phyloP scores from a whole-genome alignment of 2,113 vertebrate genomes.

The western clawed frog (Xenopus tropicalis) region UCB_Xtro_10.0 CM004443.2:49464001-49464500 shows the following conservation, averaged over 20 bases:
- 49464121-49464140: neutral
- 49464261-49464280: neutral
- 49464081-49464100: neutral
- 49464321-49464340: too few relatives aligned
- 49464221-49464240: neutral
- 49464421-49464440: too few relatives aligned
- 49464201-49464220: neutral
- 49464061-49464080: neutral
- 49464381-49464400: too few relatives aligned
- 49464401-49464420: too few relatives aligned
- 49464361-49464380: too few relatives aligned
- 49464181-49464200: constrained; percentile 4
- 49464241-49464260: neutral
- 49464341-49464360: too few relatives aligned
- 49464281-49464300: neutral
- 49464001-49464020: too few relatives aligned
- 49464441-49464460: too few relatives aligned
- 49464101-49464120: too few relatives aligned
- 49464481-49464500: too few relatives aligned
- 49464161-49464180: neutral
- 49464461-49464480: too few relatives aligned
- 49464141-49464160: neutral
- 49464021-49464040: neutral
- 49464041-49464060: neutral
- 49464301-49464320: too few relatives aligned